Evolutionary conservation across 2,888 invertebrate genomes (phyloP).

Genomic region (Tyria jacobaeae): DNA sequence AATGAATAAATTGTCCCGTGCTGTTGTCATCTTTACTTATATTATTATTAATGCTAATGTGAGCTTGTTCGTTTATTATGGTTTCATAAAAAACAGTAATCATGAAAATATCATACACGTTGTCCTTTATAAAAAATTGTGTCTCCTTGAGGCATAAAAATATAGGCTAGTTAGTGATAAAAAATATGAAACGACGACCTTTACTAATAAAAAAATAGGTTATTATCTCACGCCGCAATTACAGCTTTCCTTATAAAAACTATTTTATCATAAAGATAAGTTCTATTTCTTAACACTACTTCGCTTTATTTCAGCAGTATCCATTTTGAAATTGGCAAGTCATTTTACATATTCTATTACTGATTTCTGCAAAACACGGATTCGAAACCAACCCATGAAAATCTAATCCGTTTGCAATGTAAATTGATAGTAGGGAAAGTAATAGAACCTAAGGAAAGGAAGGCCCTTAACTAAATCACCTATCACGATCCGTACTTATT

Average conservation of each 20-base stretch:
- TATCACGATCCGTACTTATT: constrained; percentile 28
- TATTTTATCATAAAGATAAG: too few species aligned
- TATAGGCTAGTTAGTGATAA: background rate
- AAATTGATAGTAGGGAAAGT: constrained; percentile 25
- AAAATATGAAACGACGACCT: background rate
- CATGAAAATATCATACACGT: too few species aligned
- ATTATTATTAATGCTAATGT: too few species aligned
- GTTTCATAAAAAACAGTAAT: too few species aligned
- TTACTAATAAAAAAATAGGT: background rate
- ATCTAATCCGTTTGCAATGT: background rate
- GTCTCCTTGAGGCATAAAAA: too few species aligned
- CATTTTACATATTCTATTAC: background rate
- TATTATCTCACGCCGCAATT: background rate
- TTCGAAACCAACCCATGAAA: background rate
- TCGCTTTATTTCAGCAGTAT: background rate
- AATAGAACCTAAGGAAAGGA: constrained; percentile 3
- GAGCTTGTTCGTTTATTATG: too few species aligned
- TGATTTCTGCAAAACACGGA: background rate
- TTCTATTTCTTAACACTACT: background rate
- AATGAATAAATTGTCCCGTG: too few species aligned
- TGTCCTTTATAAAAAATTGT: too few species aligned
- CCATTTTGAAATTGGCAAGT: background rate
- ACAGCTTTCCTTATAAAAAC: background rate
- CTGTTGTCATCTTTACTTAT: too few species aligned
- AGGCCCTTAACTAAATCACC: constrained; percentile 26